Evolutionary conservation across 2,888 invertebrate genomes (phyloP).

Genomic region (Nipponacmea schrenckii): DNA sequence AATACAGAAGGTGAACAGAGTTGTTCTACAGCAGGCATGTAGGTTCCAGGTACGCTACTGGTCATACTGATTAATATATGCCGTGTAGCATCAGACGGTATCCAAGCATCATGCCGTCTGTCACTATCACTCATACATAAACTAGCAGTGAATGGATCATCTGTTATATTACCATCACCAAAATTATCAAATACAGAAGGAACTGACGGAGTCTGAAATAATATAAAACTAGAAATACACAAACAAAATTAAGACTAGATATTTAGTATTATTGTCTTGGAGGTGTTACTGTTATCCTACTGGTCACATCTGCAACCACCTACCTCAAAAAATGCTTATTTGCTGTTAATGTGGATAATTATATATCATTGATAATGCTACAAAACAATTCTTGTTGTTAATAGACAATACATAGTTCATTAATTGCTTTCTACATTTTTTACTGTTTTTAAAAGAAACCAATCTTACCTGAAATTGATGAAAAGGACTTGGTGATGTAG

Average conservation of each 20-base stretch:
- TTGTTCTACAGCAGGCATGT: conserved; percentile 78
- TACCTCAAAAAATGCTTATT: too few relatives aligned
- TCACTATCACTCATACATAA: conserved; percentile 62
- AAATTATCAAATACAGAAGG: conserved; percentile 28
- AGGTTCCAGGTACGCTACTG: conserved; percentile 78
- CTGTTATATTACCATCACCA: conserved; percentile 29
- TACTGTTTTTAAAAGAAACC: too few relatives aligned
- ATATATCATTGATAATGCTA: too few relatives aligned
- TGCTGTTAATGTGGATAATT: too few relatives aligned
- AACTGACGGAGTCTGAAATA: conserved; percentile 21
- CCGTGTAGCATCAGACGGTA: conserved; percentile 81
- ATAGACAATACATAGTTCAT: too few relatives aligned
- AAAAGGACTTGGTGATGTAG: conserved; percentile 38
- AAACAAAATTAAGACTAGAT: too few relatives aligned
- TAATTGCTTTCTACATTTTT: too few relatives aligned
- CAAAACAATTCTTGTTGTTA: too few relatives aligned
- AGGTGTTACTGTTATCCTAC: too few relatives aligned
- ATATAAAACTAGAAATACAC: not conserved
- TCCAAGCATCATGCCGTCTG: conserved; percentile 74
- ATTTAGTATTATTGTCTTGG: too few relatives aligned
- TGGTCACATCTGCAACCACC: too few relatives aligned
- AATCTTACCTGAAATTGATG: conserved; percentile 29
- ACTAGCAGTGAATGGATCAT: conserved; percentile 57
- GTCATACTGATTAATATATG: conserved; percentile 72
- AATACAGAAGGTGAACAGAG: conserved; percentile 88